Base-by-base conservation (phyloP, 2,888 invertebrate species). In the Byasa hedistus region DNA sequence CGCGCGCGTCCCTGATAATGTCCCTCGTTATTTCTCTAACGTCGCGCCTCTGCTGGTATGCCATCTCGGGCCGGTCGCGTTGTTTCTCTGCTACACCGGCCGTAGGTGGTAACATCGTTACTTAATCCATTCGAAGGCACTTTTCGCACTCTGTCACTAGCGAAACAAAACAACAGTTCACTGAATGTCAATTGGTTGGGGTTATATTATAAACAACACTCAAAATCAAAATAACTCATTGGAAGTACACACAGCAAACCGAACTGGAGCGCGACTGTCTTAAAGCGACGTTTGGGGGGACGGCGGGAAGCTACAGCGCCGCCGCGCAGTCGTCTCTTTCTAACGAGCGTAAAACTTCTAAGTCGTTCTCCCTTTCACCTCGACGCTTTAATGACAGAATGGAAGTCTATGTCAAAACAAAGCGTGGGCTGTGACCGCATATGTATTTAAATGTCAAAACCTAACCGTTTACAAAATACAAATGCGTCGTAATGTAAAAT, bases 101-200 rank as follows among this genome's bases (percentile, higher is more conserved):
- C 86, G 87, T 84, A 82, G 90, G 91, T 81, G 90, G 89, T 86
- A 91, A 84, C 91, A 91, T 91, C 81, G 83, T 90, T 83, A 86
- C 82, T 88, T 82, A 89, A 87, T 87, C 86, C 89, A 90, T 89
- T 79, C 73, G 84, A 83, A 81, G 76, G 81, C 72, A 76, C 75
- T 73, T 78, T 77, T 70, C 71, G 72, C 81, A 78, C 76, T 72
- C 66, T 76, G 78, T 81, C 79, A 81, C 81, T 76, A 27, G 51
- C 59, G 39, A 60, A 73, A 68, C 74, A 78, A 58, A 70, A 78
- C 74, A 77, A 74, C 75, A 72, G 71, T 78, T 68, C 72, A 74
- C 74, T 68, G 65, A 73, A 68, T 74, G 70, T 70, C 67, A 71
- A 69, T 64, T 36, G 44, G 57, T 63, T 67, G 32, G 32, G 23